phyloP scores from a whole-genome alignment of 2,888 invertebrate species.

The Mylabris sibirica region DNA sequence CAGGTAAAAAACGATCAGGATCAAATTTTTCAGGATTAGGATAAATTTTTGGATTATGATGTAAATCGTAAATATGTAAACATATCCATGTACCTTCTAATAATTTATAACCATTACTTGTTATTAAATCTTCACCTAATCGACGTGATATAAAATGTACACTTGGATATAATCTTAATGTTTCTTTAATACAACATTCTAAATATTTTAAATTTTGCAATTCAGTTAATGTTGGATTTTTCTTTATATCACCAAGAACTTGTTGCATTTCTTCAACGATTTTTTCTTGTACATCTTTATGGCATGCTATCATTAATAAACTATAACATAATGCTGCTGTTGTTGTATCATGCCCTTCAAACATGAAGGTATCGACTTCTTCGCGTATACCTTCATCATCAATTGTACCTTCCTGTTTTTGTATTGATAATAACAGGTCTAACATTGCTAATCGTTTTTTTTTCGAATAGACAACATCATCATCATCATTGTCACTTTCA shows the following conservation, averaged over 20 bases:
- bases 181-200: slow-evolving; percentile 42
- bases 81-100: slow-evolving; percentile 35
- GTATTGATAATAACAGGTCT: slow-evolving; percentile 63
- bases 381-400: slow-evolving; percentile 65
- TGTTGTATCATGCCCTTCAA: slow-evolving; percentile 72
- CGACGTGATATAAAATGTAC: slow-evolving; percentile 34
- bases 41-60: slow-evolving; percentile 61
- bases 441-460: slow-evolving; percentile 66
- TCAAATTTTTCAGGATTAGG: slow-evolving; percentile 56
- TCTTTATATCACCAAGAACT: slow-evolving; percentile 1
- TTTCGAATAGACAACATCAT: background rate
- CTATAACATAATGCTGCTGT: slow-evolving; percentile 55
- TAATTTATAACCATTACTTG: slow-evolving; percentile 22
- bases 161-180: slow-evolving; percentile 41
- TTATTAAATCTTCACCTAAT: slow-evolving; percentile 18
- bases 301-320: slow-evolving; percentile 48
- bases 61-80: slow-evolving; percentile 56
- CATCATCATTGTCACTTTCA: background rate
- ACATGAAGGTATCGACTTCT: slow-evolving; percentile 70
- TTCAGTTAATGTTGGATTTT: slow-evolving; percentile 27
- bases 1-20: slow-evolving; percentile 57
- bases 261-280: slow-evolving; percentile 25
- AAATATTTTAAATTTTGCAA: slow-evolving; percentile 24
- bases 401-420: slow-evolving; percentile 61
- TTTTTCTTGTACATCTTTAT: slow-evolving; percentile 60